Conservation (phyloP, 1,140 invertebrate species). For the Ridgeia piscesae region DNA sequence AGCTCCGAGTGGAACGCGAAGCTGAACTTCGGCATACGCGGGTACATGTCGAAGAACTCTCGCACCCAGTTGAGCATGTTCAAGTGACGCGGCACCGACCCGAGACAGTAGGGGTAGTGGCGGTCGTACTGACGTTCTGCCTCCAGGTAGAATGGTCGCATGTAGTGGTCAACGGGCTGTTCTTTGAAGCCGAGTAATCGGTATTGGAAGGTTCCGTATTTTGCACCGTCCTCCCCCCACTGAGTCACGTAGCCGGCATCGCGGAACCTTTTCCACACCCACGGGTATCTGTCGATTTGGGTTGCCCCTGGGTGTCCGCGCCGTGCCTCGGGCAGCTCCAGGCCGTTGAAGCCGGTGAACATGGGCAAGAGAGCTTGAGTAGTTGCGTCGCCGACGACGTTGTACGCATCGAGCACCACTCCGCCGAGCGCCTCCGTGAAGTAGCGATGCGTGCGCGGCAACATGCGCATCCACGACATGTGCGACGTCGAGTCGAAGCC, state of each 20-base stretch:
- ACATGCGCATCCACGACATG: too few species aligned
- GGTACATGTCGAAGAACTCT: constrained; percentile 57
- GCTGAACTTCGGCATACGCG: constrained; percentile 17
- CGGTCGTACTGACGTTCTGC: constrained; percentile 46
- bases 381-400: too few species aligned
- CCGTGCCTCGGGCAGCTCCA: constrained; percentile 82
- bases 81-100: constrained; percentile 75
- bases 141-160: constrained; percentile 71
- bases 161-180: too few species aligned
- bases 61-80: constrained; percentile 69
- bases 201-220: constrained; percentile 87
- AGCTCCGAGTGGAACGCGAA: constrained; percentile 30
- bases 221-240: constrained; percentile 83
- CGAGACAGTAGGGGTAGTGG: constrained; percentile 67
- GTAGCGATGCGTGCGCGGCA: too few species aligned
- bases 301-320: constrained; percentile 70
- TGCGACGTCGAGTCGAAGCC: too few species aligned
- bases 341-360: too few species aligned
- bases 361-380: too few species aligned
- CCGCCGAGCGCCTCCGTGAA: too few species aligned
- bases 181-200: constrained; percentile 83
- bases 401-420: too few species aligned
- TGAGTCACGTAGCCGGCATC: constrained; percentile 65
- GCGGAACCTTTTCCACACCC: constrained; percentile 57
- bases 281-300: constrained; percentile 74